Evolutionary conservation across 1,140 invertebrate genomes (phyloP).

Genomic region (Drosophila virilis): DNA sequence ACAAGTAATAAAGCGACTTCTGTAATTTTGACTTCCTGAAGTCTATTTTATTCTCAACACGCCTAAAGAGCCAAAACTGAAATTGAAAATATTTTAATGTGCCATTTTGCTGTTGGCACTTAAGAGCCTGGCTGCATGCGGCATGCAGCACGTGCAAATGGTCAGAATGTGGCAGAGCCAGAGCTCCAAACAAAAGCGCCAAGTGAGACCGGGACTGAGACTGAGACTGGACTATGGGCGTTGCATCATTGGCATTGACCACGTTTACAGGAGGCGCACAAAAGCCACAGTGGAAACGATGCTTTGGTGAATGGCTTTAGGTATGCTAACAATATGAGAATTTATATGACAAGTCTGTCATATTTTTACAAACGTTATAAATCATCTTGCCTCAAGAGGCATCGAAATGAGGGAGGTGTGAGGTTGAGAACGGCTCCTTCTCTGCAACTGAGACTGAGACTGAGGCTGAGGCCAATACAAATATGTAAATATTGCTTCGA

Average conservation of each 20-base stretch:
- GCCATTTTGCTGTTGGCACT: constrained; percentile 37
- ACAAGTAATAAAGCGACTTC: constrained; percentile 35
- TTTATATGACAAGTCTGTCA: constrained; percentile 82
- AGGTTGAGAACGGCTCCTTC: constrained; percentile 33
- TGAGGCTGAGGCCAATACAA: constrained; percentile 41
- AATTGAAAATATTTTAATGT: constrained; percentile 65
- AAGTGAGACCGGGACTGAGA: constrained; percentile 24
- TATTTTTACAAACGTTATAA: constrained; percentile 83
- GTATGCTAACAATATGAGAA: constrained; percentile 81
- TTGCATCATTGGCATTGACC: constrained; percentile 46
- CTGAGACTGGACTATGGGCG: constrained; percentile 18
- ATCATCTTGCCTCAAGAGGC: constrained; percentile 63
- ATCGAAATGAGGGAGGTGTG: constrained; percentile 43
- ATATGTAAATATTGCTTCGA: constrained; percentile 77
- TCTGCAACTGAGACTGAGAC: not conserved
- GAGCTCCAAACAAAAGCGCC: constrained; percentile 37
- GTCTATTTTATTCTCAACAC: constrained; percentile 16
- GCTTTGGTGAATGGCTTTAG: constrained; percentile 39
- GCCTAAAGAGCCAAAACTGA: constrained; percentile 27
- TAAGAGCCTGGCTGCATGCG: constrained; percentile 17
- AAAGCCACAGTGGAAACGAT: constrained; percentile 33
- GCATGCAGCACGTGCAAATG: constrained; percentile 41
- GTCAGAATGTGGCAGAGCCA: constrained; percentile 13
- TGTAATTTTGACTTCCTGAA: constrained; percentile 34
- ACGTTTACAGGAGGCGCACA: constrained; percentile 25